These are phyloP conservation scores for Leptinotarsa juncta DNA, from an alignment of 2,888 invertebrate species.

Conservation along the genomic window DNA sequence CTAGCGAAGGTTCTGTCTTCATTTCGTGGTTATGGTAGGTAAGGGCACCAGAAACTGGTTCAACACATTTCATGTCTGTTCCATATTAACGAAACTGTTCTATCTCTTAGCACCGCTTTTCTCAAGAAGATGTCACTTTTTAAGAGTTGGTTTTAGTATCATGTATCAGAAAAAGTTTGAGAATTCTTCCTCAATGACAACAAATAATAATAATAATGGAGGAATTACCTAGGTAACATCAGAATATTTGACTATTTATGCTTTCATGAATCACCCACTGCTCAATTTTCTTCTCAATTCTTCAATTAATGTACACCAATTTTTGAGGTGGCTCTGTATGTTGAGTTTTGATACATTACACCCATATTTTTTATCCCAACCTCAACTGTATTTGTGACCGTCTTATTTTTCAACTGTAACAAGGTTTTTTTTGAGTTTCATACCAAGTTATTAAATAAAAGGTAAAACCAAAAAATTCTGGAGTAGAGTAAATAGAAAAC, in stretches of 20 bases:
- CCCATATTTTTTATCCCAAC: too few relatives aligned
- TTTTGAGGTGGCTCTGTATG: too few relatives aligned
- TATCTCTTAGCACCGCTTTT: slow-evolving; percentile 9
- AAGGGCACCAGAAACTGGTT: slow-evolving; percentile 27
- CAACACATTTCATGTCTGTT: slow-evolving; percentile 8
- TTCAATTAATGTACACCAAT: too few relatives aligned
- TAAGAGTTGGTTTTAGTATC: slow-evolving; percentile 13
- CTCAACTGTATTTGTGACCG: too few relatives aligned
- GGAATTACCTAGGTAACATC: not conserved
- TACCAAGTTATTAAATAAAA: too few relatives aligned
- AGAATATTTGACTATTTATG: not conserved
- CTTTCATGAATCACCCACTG: not conserved
- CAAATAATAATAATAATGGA: not conserved
- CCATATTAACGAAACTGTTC: slow-evolving; percentile 14
- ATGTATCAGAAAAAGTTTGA: not conserved
- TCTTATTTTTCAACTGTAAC: too few relatives aligned
- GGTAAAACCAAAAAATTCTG: too few relatives aligned
- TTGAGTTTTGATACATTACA: too few relatives aligned
- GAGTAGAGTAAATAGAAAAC: too few relatives aligned
- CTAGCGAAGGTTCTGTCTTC: slow-evolving; percentile 57
- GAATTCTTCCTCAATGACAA: not conserved
- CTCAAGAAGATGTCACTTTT: not conserved
- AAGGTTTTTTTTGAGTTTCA: too few relatives aligned
- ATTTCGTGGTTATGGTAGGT: slow-evolving; percentile 38
- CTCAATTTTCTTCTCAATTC: too few relatives aligned